Conservation (phyloP, 2,888 invertebrate genomes). For the Eupeodes latifasciatus region DNA sequence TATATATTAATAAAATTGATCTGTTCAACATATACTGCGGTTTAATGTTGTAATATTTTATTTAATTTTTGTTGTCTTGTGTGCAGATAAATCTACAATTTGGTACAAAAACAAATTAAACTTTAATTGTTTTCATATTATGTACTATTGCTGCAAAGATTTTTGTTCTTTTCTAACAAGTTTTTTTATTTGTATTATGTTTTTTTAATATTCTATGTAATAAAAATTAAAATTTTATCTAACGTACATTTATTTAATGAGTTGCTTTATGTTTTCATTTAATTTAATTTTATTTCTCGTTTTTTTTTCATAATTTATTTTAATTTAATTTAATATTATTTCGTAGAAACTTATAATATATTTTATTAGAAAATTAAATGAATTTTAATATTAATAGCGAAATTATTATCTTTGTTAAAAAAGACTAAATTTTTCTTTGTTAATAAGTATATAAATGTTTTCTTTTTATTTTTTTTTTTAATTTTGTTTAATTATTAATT, state of each 20-base stretch:
- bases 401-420: neutral
- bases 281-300: neutral
- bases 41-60: constrained; percentile 6
- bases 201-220: constrained; percentile 21
- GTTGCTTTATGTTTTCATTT: neutral
- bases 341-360: constrained; percentile 3
- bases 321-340: constrained; percentile 4
- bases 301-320: neutral
- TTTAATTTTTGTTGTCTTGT: constrained; percentile 22
- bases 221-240: constrained; percentile 26
- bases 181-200: constrained; percentile 8
- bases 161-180: constrained; percentile 39
- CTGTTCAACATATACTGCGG: constrained; percentile 36
- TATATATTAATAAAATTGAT: constrained; percentile 53
- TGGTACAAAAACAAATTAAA: constrained; percentile 63
- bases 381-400: neutral
- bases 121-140: constrained; percentile 30
- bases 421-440: neutral
- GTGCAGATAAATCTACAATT: constrained; percentile 62
- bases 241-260: constrained; percentile 13
- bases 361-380: neutral
- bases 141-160: constrained; percentile 51
- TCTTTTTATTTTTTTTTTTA: neutral
- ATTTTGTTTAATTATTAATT: constrained; percentile 8
- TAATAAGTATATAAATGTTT: neutral